Evolutionary conservation across 2,113 vertebrate genomes (phyloP), one percentile per base, ranked within the genome.

Genomic region (Scartelaos histophorus): DNA sequence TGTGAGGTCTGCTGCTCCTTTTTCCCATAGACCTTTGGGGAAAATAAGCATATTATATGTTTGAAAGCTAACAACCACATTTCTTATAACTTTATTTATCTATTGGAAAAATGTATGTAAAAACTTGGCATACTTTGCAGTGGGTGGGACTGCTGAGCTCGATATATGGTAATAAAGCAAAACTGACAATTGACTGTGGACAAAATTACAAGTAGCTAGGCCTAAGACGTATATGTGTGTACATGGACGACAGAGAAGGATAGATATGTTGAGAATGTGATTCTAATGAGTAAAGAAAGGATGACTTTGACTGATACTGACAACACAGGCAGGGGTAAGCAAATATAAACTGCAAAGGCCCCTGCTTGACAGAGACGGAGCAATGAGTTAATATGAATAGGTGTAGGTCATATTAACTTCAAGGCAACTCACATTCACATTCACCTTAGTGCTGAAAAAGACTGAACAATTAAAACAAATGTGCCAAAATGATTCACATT

Each of bases 171-270:
- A 54, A 54, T 13, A 16, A 34, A 61, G 73, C 65, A 76, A 84
- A 84, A 79, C 68, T 68, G 82, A 76, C 74, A 84, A 79, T 68
- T 70, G 82, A 76, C 45, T 66, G 68, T 71, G 88, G 81, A 82
- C 88, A 88, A 76, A 78, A 17, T 47, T 7, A 75, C 67, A 66
- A 67, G 11, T 34, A 70, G 67, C 46, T 34, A 21, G 90, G 89
- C 88, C 85, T 80, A 66, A 88, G 91, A 91, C 7, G 72, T 65
- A 91, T 92, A 69, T 84, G 90, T 90, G 87, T 90, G 78, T 88
- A 78, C 85, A 66, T 43, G 62, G 74, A 76, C 68, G 86, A 87
- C 79, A 67, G 38, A 62, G 51, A 83, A 89, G 88, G 88, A 91
- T 66, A 62, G 90, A 91, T 91, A 78, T 24, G 73, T 65, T 77